phyloP scores from a whole-genome alignment of 2,888 invertebrate species.

The Tipula vernalis region DNA sequence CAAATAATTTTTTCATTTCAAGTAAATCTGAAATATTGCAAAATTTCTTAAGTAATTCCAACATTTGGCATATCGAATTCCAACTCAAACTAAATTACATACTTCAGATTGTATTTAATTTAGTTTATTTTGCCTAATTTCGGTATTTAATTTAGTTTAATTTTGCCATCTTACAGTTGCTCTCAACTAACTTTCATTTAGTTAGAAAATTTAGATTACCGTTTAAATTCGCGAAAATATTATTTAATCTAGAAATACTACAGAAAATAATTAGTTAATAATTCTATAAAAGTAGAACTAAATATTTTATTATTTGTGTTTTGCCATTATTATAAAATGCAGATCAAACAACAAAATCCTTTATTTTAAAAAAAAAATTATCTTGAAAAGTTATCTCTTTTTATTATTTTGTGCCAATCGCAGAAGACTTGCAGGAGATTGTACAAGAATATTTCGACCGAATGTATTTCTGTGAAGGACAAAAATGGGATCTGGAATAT shows the following conservation, averaged over 20 bases:
- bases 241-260: background rate
- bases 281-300: background rate
- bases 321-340: background rate
- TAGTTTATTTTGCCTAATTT: too few species aligned
- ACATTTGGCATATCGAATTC: too few species aligned
- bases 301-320: background rate
- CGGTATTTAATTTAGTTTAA: background rate
- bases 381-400: background rate
- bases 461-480: constrained; percentile 95
- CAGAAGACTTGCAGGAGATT: constrained; percentile 72
- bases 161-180: background rate
- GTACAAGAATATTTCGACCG: constrained; percentile 93
- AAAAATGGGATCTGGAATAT: constrained; percentile 99
- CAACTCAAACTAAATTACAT: too few species aligned
- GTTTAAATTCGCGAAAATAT: background rate
- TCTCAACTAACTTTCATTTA: background rate
- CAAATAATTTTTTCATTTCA: background rate
- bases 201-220: background rate
- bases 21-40: background rate
- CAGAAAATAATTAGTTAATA: background rate
- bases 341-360: background rate
- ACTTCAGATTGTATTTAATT: too few species aligned
- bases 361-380: background rate
- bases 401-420: constrained; percentile 13
- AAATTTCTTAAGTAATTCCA: background rate